These are phyloP conservation scores for Dipodomys stephensi DNA, from an alignment of 2,113 vertebrate genomes.

Conservation along the genomic window DNA sequence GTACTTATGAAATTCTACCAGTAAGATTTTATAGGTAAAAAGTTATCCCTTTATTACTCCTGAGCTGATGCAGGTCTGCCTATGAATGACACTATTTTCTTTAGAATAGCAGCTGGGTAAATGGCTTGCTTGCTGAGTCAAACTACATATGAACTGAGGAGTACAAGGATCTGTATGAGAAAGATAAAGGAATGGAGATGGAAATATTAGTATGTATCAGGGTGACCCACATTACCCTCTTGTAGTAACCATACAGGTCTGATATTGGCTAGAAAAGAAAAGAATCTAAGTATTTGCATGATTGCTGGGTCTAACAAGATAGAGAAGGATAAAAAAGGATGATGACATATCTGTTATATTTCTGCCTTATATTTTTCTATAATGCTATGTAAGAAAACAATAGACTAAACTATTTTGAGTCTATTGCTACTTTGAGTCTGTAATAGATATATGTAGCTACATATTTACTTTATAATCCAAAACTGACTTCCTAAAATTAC, in stretches of 20 bases:
- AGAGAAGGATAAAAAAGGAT: neutral
- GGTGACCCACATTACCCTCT: neutral
- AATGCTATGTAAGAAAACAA: slow-evolving; percentile 41
- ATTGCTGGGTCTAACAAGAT: neutral
- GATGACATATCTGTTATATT: neutral
- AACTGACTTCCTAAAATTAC: slow-evolving; percentile 55
- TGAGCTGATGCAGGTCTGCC: neutral
- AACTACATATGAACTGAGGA: neutral
- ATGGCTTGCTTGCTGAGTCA: slow-evolving; percentile 4
- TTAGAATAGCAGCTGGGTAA: neutral
- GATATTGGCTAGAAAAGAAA: neutral
- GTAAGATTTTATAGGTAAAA: slow-evolving; percentile 33
- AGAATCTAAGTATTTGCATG: neutral
- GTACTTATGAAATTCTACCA: neutral
- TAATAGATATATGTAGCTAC: neutral
- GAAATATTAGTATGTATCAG: neutral
- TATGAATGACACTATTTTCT: slow-evolving; percentile 28
- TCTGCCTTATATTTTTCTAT: slow-evolving; percentile 38
- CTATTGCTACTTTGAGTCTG: slow-evolving; percentile 11
- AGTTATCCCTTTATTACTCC: neutral
- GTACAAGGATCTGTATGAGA: neutral
- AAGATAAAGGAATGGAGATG: neutral
- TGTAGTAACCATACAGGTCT: neutral
- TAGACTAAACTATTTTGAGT: neutral
- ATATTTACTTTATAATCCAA: slow-evolving; percentile 52